A percentile compares a stretch with the other conserved stretches of the same genome.
Evolutionary conservation across 2,113 vertebrate species (phyloP).

Genomic region (Tiliqua scincoides): DNA sequence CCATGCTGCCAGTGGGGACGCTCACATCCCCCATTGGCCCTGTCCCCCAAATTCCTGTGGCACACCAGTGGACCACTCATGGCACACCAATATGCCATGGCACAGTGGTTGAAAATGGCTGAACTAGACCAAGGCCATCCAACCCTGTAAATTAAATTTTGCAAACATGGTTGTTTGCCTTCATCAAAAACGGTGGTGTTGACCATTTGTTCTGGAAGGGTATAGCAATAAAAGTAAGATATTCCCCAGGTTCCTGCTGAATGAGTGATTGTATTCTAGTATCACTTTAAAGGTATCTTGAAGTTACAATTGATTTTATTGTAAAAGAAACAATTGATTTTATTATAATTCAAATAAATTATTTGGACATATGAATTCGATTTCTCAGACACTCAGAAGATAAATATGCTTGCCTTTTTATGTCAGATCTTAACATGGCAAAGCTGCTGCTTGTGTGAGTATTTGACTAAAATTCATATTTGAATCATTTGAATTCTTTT

Average conservation of each 20-base stretch:
- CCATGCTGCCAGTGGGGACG: too few species aligned
- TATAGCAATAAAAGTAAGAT: not conserved
- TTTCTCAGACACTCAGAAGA: not conserved
- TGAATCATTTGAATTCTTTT: slow-evolving; percentile 19
- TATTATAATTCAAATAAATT: not conserved
- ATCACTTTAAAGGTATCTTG: not conserved
- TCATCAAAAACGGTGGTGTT: too few species aligned
- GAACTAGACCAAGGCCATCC: not conserved
- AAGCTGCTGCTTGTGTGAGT: slow-evolving; percentile 1
- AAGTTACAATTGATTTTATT: not conserved
- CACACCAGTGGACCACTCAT: too few species aligned
- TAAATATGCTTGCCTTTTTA: slow-evolving; percentile 38
- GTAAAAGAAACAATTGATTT: not conserved
- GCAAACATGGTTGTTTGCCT: not conserved
- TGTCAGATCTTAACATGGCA: not conserved
- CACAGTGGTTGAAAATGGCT: too few species aligned
- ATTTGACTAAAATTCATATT: slow-evolving; percentile 19
- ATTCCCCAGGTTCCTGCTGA: not conserved
- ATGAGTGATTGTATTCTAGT: not conserved
- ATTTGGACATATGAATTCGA: not conserved
- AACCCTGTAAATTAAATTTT: not conserved
- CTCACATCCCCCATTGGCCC: too few species aligned
- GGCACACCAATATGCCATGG: too few species aligned
- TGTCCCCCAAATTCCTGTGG: too few species aligned
- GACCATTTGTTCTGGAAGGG: not conserved